These are phyloP conservation scores for Rhopalosiphum padi DNA, from an alignment of 1,140 invertebrate species.

Conservation along the genomic window DNA sequence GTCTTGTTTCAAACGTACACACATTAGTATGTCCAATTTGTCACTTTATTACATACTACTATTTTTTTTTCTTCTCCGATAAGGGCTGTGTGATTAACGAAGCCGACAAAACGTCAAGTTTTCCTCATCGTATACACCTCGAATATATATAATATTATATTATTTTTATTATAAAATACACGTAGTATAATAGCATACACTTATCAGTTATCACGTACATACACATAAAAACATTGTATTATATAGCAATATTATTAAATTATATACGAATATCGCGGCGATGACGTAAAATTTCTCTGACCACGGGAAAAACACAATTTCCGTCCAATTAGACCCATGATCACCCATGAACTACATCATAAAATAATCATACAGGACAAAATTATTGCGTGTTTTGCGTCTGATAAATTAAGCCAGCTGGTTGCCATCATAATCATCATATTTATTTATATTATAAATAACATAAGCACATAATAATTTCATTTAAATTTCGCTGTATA, in stretches of 20 bases:
- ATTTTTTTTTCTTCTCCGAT: background rate
- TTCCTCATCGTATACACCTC: background rate
- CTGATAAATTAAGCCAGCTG: background rate
- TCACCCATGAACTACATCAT: background rate
- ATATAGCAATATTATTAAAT: background rate
- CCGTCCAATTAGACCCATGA: background rate
- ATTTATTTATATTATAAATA: background rate
- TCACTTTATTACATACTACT: slow-evolving; percentile 5
- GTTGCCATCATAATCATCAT: background rate
- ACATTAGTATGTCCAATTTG: slow-evolving; percentile 12
- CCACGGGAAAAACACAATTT: slow-evolving; percentile 6
- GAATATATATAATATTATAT: background rate
- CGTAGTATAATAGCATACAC: background rate
- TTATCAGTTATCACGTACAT: background rate
- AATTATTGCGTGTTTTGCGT: slow-evolving; percentile 5
- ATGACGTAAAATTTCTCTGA: background rate
- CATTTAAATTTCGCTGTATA: background rate
- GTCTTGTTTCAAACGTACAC: background rate
- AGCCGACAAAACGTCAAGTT: slow-evolving; percentile 18
- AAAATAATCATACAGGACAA: background rate
- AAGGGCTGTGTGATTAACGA: slow-evolving; percentile 40
- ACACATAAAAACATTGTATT: background rate
- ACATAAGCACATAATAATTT: background rate
- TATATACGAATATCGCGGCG: background rate
- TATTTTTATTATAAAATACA: slow-evolving; percentile 1